Evolutionary conservation across 1,140 invertebrate species (phyloP), one percentile per base, ranked within the genome.

Genomic region (Ceratoteleas bidentatus): DNA sequence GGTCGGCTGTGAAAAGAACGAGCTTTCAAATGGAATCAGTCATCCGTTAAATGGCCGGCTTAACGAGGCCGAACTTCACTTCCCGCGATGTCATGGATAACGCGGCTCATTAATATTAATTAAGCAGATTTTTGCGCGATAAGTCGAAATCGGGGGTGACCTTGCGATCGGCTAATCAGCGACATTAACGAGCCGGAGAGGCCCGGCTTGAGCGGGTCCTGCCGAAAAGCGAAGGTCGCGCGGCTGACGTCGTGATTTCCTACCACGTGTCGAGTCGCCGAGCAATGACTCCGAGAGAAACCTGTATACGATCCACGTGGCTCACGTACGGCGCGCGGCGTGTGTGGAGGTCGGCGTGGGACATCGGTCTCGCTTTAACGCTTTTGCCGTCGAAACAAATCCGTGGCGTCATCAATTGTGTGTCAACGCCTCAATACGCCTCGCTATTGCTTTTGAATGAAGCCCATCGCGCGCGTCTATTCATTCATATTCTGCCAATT

Each of bases 261-360:
- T 79, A 83, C 81, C 81, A 84, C 81, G 81, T 84, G 76, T 80
- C 81, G 68, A 60, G 49, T 53, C 72, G 49, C 53, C 69, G 76
- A 76, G 76, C 81, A 73, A 76, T 80, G 81, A 84, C 81, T 76
- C 62, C 72, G 61, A 72, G 50, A 58, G 81, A 84, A 84, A 84
- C 82, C 73, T 84, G 82, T 77, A 84, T 84, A 68, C 60, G 66
- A 61, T 82, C 58, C 83, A 84, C 86, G 84, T 85, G 77, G 60
- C 66, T 82, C 77, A 82, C 80, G 83, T 78, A 81, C 73, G 47
- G 24, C 32, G 15, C 36, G 52, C 56, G n/a, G 64, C 53, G 57
- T 65, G 53, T 57, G 56, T 83, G 68, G 76, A 62, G 58, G 65
- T 75, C 60, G 16, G 57, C 33, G 15, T 58, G 11, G 69, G 68